These are phyloP conservation scores for Monopterus albus DNA, from an alignment of 2,113 vertebrate genomes.

Conservation along the genomic window DNA sequence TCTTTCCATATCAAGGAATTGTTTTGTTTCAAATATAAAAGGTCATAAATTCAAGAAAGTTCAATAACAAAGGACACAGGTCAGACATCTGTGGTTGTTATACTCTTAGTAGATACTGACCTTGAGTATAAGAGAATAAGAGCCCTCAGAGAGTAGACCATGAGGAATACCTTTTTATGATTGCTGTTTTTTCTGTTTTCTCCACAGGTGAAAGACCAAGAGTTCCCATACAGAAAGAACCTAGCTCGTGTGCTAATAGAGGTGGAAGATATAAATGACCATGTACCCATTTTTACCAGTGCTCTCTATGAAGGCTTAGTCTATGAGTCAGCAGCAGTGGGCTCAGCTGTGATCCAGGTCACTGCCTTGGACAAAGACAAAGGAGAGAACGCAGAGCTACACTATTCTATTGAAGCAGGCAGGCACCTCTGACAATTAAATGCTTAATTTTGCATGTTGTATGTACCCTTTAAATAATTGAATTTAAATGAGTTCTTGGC, in stretches of 20 bases:
- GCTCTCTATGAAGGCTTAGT: slow-evolving; percentile 91
- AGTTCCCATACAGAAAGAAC: slow-evolving; percentile 94
- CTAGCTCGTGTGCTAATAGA: slow-evolving; percentile 91
- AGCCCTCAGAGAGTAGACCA: too few relatives aligned
- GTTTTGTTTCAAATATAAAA: too few relatives aligned
- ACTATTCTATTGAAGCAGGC: slow-evolving; percentile 95
- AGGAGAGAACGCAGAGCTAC: slow-evolving; percentile 93
- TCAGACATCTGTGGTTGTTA: neutral
- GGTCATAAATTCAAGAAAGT: neutral
- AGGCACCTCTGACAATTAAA: slow-evolving; percentile 28
- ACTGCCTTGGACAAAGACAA: slow-evolving; percentile 97
- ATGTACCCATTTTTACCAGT: slow-evolving; percentile 93
- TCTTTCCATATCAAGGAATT: too few relatives aligned
- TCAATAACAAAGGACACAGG: neutral
- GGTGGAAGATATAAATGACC: slow-evolving; percentile 96
- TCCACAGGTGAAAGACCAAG: slow-evolving; percentile 94
- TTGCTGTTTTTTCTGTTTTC: slow-evolving; percentile 42
- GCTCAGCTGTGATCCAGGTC: slow-evolving; percentile 93
- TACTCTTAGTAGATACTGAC: neutral
- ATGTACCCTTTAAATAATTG: neutral
- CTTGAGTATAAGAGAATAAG: too few relatives aligned
- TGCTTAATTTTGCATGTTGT: neutral
- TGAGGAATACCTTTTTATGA: neutral
- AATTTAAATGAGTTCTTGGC: neutral
- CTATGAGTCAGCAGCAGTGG: slow-evolving; percentile 95